These are phyloP conservation scores for Paramisgurnus dabryanus DNA, from an alignment of 2,113 vertebrate genomes.

Conservation along the genomic window DNA sequence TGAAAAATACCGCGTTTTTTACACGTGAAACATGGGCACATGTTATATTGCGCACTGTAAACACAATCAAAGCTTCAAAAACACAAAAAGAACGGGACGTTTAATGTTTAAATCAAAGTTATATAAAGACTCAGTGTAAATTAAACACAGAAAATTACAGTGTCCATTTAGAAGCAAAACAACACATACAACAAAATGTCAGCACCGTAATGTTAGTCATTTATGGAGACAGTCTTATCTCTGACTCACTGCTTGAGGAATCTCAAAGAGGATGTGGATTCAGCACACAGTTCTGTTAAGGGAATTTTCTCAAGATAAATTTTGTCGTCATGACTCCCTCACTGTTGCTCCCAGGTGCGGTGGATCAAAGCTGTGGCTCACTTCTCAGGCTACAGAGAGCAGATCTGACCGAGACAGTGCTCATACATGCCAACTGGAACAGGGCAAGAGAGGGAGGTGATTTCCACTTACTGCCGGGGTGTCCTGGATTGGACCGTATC, in stretches of 20 bases:
- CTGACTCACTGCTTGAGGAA: not conserved
- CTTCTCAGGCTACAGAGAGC: constrained; percentile 69
- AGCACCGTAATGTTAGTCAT: not conserved
- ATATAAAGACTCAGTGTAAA: not conserved
- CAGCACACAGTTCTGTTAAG: not conserved
- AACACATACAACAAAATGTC: not conserved
- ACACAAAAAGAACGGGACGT: no score
- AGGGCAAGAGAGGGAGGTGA: constrained; percentile 56
- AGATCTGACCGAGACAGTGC: constrained; percentile 70
- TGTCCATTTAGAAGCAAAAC: not conserved
- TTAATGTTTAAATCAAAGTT: not conserved
- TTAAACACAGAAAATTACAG: not conserved
- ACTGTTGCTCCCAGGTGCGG: not conserved
- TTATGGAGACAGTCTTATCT: not conserved
- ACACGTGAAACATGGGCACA: no score
- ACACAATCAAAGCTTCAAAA: no score
- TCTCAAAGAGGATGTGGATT: not conserved
- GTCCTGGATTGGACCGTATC: constrained; percentile 66
- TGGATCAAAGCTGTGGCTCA: constrained; percentile 44
- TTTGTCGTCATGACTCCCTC: not conserved
- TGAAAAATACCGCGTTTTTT: no score
- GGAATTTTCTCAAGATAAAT: no score
- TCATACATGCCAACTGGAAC: constrained; percentile 67
- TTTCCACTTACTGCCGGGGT: constrained; percentile 57
- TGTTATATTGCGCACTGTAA: no score